Base-by-base conservation (phyloP, 2,797 vertebrate genomes). In the Clarias platycephalus region DNA sequence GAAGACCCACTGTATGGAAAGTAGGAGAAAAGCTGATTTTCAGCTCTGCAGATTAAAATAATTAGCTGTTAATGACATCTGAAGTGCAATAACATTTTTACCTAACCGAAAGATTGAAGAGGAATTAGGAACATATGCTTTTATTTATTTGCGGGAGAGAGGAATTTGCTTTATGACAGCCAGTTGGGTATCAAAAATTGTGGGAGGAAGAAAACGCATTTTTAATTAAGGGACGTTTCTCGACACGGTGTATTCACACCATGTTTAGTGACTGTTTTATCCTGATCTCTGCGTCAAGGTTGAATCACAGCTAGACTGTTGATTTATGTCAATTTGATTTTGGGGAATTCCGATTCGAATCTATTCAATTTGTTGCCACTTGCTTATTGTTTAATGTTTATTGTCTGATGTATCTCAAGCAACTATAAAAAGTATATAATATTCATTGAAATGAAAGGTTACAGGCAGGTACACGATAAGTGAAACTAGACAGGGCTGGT, bases 11-110 rank as follows among this genome's bases (percentile, higher is more conserved):
- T 60, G 28, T 34, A 78, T 24, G 58, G 28, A 31, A 31, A 75
- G 26, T 78, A 40, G 10, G 9, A 58, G 20, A 76, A 76, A 24
- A 76, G 16, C 28, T 31, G 18, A 22, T 28, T 72, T 49, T 49
- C 70, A 72, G 70, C 70, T 49, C 24, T n/a, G 49, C 70, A 26
- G 24, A 49, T 72, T 49, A 26, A 49, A 74, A 71, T n/a, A 71
- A 71, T 71, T 24, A 22, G 7, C 31, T 3, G 4, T 55, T 57
- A 57, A 75, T 20, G 72, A 57, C 53, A 12, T 53, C 49, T 6
- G n/a, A 18, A 74, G 44, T 18, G 71, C 70, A 49, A 7, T 26
- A 26, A 13, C n/a, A 22, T 28, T 24, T 68, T 34, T 31, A 10
- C 22, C 13, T 24, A 26, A 37, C 12, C 13, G 49, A 53, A 53